Evolutionary conservation across 2,797 vertebrate species (phyloP).

Genomic region (Pangasius macronema): DNA sequence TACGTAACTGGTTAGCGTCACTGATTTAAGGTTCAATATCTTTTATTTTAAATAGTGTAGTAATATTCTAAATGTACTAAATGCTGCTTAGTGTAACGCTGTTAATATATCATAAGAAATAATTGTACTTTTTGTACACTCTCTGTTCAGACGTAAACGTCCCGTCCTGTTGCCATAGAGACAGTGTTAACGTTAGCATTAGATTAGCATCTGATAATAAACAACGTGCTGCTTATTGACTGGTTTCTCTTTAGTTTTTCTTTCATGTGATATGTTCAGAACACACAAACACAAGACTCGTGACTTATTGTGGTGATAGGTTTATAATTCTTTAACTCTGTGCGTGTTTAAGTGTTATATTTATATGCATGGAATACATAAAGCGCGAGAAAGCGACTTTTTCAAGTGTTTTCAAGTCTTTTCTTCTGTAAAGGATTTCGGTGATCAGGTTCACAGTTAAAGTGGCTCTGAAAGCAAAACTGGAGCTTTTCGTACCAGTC

Average conservation of each 20-base stretch:
- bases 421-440: not conserved
- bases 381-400: not conserved
- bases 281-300: no score
- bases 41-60: not conserved
- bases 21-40: not conserved
- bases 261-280: not conserved
- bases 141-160: not conserved
- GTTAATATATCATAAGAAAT: not conserved
- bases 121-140: not conserved
- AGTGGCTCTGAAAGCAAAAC: not conserved
- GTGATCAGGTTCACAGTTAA: not conserved
- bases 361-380: not conserved
- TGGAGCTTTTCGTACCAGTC: not conserved
- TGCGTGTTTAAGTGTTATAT: not conserved
- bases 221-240: not conserved
- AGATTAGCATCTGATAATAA: slow-evolving; percentile 7
- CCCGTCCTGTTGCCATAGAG: slow-evolving; percentile 49
- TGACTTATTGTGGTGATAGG: not conserved
- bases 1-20: slow-evolving; percentile 8
- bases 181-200: slow-evolving; percentile 35
- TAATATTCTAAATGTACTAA: no score
- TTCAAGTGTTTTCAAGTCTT: not conserved
- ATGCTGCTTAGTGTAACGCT: not conserved
- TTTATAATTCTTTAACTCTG: not conserved
- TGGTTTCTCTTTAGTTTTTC: no score